Evolutionary conservation across 2,113 vertebrate genomes (phyloP).

Genomic region (Tachycineta bicolor): DNA sequence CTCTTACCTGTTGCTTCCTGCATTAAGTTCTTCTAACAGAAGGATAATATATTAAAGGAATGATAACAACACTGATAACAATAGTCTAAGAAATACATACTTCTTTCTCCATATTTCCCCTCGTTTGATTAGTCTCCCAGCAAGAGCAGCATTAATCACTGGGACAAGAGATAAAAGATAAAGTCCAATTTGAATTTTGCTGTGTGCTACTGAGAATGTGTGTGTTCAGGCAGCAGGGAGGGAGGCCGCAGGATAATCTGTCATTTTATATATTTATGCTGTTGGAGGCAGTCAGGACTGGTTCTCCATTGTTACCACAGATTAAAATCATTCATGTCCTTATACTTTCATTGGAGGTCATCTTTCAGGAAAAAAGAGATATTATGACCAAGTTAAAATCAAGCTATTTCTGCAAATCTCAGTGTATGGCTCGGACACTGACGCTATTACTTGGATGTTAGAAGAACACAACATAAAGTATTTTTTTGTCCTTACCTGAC

Average conservation of each 20-base stretch:
- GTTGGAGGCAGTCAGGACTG: constrained; percentile 29
- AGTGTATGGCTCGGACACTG: background rate
- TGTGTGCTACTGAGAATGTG: constrained; percentile 47
- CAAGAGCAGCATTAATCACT: constrained; percentile 76
- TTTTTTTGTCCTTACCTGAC: background rate
- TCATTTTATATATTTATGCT: constrained; percentile 75
- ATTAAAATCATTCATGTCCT: constrained; percentile 79
- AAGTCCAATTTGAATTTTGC: constrained; percentile 74
- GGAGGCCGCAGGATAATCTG: constrained; percentile 66
- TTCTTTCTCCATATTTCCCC: constrained; percentile 67
- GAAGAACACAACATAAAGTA: background rate
- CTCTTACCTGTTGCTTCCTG: constrained; percentile 53
- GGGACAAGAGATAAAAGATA: constrained; percentile 70
- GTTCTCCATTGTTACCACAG: constrained; percentile 67
- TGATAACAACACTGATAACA: constrained; percentile 74
- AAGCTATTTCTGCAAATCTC: background rate
- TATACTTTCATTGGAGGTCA: constrained; percentile 72
- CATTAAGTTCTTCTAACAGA: constrained; percentile 63
- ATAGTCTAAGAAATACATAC: constrained; percentile 65
- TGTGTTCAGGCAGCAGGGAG: constrained; percentile 23
- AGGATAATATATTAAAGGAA: constrained; percentile 67
- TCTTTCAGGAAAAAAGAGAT: constrained; percentile 35
- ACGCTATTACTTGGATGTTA: background rate
- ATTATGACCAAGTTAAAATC: constrained; percentile 54
- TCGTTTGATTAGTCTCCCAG: constrained; percentile 58